Evolutionary conservation across 2,797 vertebrate species (phyloP).

Genomic region (Mallotus villosus): DNA sequence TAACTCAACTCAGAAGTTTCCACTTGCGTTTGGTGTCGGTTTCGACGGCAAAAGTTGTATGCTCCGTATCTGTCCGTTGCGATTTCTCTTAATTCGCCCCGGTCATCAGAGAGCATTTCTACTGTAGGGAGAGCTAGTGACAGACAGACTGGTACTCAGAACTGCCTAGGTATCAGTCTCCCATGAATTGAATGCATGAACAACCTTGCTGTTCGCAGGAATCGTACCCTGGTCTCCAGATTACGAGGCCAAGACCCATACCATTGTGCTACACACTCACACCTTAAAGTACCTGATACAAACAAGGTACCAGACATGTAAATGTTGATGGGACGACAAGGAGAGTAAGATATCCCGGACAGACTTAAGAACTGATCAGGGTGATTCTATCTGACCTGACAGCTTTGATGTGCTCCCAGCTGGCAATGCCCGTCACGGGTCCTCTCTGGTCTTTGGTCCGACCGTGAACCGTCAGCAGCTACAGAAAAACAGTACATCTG

Average conservation of each 20-base stretch:
- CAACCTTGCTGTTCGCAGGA: background rate
- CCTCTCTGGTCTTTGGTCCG: conserved; percentile 98
- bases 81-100: conserved; percentile 94
- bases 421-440: conserved; percentile 83
- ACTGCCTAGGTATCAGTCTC: conserved; percentile 89
- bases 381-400: conserved; percentile 75
- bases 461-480: conserved; percentile 93
- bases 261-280: too few relatives aligned
- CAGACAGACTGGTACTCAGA: conserved; percentile 76
- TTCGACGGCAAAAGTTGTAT: conserved; percentile 65
- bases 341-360: background rate
- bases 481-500: conserved; percentile 26
- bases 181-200: conserved; percentile 54
- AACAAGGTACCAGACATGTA: too few relatives aligned
- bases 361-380: background rate
- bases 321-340: too few relatives aligned
- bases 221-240: background rate
- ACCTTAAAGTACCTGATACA: too few relatives aligned
- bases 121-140: conserved; percentile 88
- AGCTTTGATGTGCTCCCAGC: conserved; percentile 94
- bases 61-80: conserved; percentile 99
- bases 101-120: conserved; percentile 95
- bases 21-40: background rate
- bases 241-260: too few relatives aligned
- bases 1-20: background rate